phyloP scores from a whole-genome alignment of 1,140 invertebrate genomes.

The Myzus persicae region DNA sequence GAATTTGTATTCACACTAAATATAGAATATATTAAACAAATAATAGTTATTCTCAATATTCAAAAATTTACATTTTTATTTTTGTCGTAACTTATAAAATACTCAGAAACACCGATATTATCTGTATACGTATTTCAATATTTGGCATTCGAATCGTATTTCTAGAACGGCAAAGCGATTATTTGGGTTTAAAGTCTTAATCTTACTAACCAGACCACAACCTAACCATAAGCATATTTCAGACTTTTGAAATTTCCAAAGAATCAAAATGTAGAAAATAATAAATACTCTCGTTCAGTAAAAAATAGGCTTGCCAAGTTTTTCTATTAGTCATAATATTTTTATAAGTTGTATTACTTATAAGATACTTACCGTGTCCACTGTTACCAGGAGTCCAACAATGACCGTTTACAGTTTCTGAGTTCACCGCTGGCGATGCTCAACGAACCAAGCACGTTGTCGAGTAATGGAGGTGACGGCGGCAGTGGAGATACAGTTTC shows the following conservation, averaged over 20 bases:
- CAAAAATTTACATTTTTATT: background rate
- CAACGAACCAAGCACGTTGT: conserved; percentile 7
- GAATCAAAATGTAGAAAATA: background rate
- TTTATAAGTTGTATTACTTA: background rate
- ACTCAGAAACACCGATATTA: background rate
- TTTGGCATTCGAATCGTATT: background rate
- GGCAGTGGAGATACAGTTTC: background rate
- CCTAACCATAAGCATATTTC: background rate
- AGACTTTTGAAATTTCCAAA: background rate
- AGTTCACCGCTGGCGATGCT: conserved; percentile 25
- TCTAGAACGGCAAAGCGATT: background rate
- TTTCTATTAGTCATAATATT: background rate
- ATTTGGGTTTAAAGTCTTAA: background rate
- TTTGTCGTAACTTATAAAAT: background rate
- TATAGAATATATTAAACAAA: background rate
- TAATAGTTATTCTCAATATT: background rate
- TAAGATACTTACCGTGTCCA: background rate
- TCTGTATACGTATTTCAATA: background rate
- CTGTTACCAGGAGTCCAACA: conserved; percentile 4
- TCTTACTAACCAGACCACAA: too few relatives aligned
- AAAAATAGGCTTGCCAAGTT: too few relatives aligned
- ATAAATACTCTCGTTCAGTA: background rate
- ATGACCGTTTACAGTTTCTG: background rate
- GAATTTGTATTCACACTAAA: too few relatives aligned
- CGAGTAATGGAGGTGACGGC: background rate